phyloP scores from a whole-genome alignment of 2,113 vertebrate species.

The Corvus hawaiiensis region DNA sequence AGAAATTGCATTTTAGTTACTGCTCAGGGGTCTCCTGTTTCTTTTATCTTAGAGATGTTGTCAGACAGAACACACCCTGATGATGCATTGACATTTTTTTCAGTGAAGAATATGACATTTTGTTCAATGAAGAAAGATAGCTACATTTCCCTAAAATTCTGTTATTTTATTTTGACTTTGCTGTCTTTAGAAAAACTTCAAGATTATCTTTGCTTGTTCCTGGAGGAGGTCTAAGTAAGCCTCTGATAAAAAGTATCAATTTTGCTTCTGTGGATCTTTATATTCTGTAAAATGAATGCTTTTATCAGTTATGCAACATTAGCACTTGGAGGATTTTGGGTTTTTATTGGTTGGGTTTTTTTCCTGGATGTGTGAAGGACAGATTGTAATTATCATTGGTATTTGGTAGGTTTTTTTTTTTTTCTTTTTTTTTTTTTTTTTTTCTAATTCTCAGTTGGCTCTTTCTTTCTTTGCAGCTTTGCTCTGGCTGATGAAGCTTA shows the following conservation, averaged over 20 bases:
- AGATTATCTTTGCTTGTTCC: background rate
- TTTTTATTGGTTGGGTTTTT: background rate
- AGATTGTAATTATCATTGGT: background rate
- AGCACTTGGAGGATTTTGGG: background rate
- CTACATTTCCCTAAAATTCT: background rate
- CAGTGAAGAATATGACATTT: background rate
- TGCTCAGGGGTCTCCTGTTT: background rate
- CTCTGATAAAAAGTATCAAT: background rate
- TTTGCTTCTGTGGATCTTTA: background rate
- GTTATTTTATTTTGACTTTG: background rate
- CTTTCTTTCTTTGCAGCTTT: slow-evolving; percentile 77
- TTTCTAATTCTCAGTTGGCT: background rate
- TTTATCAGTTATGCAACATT: background rate
- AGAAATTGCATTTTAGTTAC: background rate
- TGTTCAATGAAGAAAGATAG: background rate
- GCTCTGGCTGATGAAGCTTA: slow-evolving; percentile 97
- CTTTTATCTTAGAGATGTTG: background rate
- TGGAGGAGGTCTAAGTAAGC: background rate
- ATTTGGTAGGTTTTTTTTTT: background rate
- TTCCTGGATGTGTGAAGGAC: background rate
- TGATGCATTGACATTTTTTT: background rate
- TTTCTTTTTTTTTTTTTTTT: background rate
- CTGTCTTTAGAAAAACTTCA: background rate
- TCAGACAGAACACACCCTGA: background rate
- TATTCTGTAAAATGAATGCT: background rate